Evolutionary conservation across 92 coral and sea anemone species (phyloP).

Genomic region (Blastomussa wellsi): DNA sequence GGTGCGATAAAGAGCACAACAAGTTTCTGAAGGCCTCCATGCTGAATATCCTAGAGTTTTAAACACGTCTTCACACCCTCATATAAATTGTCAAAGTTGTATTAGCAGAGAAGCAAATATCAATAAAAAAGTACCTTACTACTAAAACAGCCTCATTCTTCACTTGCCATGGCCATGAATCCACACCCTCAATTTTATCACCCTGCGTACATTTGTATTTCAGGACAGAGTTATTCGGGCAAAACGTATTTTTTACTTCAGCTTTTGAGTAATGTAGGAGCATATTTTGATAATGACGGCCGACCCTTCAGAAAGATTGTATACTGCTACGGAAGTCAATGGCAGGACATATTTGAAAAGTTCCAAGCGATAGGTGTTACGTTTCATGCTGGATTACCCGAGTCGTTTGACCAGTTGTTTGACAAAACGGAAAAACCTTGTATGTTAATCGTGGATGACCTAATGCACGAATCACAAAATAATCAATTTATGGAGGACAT

Average conservation of each 20-base stretch:
- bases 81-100: not conserved
- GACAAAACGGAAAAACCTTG: not conserved
- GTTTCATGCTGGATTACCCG: not conserved
- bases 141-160: not conserved
- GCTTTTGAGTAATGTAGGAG: not conserved
- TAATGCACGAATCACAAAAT: not conserved
- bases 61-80: not conserved
- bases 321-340: slow-evolving; percentile 1
- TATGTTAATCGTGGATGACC: not conserved
- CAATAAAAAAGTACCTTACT: not conserved
- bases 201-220: not conserved
- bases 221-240: not conserved
- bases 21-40: not conserved
- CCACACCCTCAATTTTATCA: not conserved
- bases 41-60: not conserved
- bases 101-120: not conserved
- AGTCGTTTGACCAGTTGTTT: not conserved
- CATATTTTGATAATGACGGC: not conserved
- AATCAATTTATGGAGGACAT: slow-evolving; percentile 1
- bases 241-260: slow-evolving; percentile 1
- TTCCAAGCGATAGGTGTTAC: not conserved
- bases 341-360: not conserved
- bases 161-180: not conserved
- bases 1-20: not conserved
- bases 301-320: not conserved